Percentiles rank a stretch among this genome's conserved stretches.
Evolutionary conservation across 2,888 invertebrate species (phyloP).

Genomic region (Malachius bipustulatus): DNA sequence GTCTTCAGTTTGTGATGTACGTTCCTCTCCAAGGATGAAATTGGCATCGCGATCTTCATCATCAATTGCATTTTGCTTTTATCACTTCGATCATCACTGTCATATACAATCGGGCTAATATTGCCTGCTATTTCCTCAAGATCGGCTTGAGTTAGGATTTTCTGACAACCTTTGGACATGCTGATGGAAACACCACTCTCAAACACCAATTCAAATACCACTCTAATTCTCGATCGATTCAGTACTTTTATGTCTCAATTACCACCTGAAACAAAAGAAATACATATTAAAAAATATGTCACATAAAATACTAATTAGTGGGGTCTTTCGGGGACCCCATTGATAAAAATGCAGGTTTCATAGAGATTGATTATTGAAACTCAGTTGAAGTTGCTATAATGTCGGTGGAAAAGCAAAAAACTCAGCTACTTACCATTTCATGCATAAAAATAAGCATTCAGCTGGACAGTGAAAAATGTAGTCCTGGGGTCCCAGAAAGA

Average conservation of each 20-base stretch:
- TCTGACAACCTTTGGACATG: constrained; percentile 1
- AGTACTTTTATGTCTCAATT: constrained; percentile 1
- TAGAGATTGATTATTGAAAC: background rate
- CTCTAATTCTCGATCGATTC: too few relatives aligned
- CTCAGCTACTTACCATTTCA: too few relatives aligned
- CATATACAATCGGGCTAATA: background rate
- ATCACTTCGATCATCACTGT: constrained; percentile 3
- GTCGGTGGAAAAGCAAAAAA: background rate
- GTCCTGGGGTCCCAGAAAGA: too few relatives aligned
- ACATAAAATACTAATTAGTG: constrained; percentile 2
- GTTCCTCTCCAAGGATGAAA: constrained; percentile 5
- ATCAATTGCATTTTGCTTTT: constrained; percentile 4
- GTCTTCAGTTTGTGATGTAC: constrained; percentile 5
- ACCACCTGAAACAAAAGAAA: background rate
- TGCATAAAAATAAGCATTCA: too few relatives aligned
- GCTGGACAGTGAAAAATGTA: too few relatives aligned
- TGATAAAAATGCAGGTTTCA: background rate
- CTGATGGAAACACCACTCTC: background rate
- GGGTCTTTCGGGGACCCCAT: background rate
- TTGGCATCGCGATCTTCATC: constrained; percentile 6
- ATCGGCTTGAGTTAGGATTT: background rate
- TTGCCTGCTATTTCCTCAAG: background rate
- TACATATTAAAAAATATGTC: constrained; percentile 2
- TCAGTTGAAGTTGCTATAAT: constrained; percentile 1
- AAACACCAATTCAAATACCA: too few relatives aligned